Conservation (phyloP, 2,113 vertebrate species). For the Sus scrofa region DNA sequence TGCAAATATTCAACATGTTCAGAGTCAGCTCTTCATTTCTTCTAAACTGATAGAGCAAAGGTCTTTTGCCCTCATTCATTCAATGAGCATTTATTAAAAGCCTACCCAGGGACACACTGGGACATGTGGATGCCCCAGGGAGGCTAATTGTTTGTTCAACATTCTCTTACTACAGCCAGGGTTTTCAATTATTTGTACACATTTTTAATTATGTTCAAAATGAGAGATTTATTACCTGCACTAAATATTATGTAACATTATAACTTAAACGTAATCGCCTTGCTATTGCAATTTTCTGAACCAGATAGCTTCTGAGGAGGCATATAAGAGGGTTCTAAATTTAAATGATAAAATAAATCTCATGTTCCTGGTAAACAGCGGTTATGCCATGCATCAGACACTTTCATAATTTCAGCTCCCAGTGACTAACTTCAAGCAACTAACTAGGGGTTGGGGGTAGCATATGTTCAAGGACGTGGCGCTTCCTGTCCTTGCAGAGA, state of each 20-base stretch:
- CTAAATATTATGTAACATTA: slow-evolving; percentile 63
- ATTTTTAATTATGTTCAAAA: slow-evolving; percentile 70
- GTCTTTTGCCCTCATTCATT: slow-evolving; percentile 17
- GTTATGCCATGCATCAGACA: not conserved
- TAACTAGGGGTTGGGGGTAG: too few species aligned
- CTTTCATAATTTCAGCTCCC: not conserved
- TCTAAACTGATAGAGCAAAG: not conserved
- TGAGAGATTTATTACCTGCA: slow-evolving; percentile 70
- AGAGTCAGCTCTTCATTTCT: slow-evolving; percentile 11
- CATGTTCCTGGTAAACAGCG: slow-evolving; percentile 5
- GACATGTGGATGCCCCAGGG: not conserved
- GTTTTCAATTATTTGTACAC: slow-evolving; percentile 68
- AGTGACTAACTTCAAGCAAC: not conserved
- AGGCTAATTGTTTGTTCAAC: slow-evolving; percentile 66
- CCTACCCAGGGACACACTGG: not conserved
- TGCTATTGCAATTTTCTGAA: slow-evolving; percentile 61
- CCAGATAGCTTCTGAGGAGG: slow-evolving; percentile 61
- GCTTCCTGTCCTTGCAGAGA: not conserved
- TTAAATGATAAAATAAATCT: slow-evolving; percentile 70
- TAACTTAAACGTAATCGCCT: slow-evolving; percentile 68
- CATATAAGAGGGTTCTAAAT: slow-evolving; percentile 58
- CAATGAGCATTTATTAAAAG: slow-evolving; percentile 43
- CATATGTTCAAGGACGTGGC: not conserved
- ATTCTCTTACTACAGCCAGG: slow-evolving; percentile 47
- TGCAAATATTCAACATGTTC: not conserved